A percentile compares a stretch with the other conserved stretches of the same genome.
Evolutionary conservation across 2,888 invertebrate genomes (phyloP).

Genomic region (Papilio demoleus): DNA sequence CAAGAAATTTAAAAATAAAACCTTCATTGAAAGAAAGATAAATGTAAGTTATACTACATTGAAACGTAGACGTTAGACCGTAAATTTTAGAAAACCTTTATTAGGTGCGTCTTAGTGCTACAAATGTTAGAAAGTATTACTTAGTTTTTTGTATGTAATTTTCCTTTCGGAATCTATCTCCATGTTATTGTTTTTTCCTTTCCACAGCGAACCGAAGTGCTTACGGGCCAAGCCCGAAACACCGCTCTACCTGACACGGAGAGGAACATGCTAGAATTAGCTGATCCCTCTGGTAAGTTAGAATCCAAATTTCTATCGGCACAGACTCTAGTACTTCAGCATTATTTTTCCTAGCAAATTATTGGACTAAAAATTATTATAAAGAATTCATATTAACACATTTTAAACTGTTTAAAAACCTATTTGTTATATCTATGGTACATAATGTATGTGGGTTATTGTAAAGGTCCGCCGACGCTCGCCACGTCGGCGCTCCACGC

Average conservation of each 20-base stretch:
- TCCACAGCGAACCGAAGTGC: conserved; percentile 67
- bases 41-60: conserved; percentile 65
- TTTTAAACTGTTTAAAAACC: too few species aligned
- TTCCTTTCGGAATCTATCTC: neutral
- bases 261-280: conserved; percentile 68
- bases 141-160: conserved; percentile 32
- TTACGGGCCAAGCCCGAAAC: conserved; percentile 61
- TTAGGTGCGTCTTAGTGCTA: conserved; percentile 24
- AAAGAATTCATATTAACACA: too few species aligned
- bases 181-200: conserved; percentile 5
- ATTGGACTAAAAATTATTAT: too few species aligned
- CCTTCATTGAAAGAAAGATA: conserved; percentile 65
- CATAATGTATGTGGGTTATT: conserved; percentile 50
- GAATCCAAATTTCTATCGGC: too few species aligned
- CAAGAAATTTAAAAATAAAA: conserved; percentile 73
- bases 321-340: too few species aligned
- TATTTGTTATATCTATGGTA: too few species aligned
- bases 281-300: conserved; percentile 68
- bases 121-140: conserved; percentile 4
- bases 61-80: conserved; percentile 43
- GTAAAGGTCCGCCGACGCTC: conserved; percentile 77
- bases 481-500: conserved; percentile 80
- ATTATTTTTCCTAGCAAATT: too few species aligned
- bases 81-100: conserved; percentile 31
- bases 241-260: conserved; percentile 73